Conservation (phyloP, 2,888 invertebrate genomes). For the Andrena trimmerana region DNA sequence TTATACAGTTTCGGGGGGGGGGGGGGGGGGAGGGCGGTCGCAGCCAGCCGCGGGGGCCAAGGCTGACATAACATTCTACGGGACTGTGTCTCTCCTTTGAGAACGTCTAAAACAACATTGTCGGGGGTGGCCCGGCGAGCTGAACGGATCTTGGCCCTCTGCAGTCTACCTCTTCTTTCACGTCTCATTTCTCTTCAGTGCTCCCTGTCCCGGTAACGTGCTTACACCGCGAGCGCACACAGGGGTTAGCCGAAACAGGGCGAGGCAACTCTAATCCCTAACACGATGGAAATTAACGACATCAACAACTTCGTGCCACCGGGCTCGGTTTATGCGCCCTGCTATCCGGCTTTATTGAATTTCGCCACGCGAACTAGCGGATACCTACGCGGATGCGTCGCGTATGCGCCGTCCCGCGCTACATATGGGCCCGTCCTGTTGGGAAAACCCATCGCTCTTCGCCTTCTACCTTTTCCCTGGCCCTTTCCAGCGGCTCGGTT, state of each 20-base stretch:
- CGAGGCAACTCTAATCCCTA: slow-evolving; percentile 62
- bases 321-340: slow-evolving; percentile 35
- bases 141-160: slow-evolving; percentile 59
- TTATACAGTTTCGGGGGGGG: slow-evolving; percentile 68
- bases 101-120: slow-evolving; percentile 74
- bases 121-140: slow-evolving; percentile 48
- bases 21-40: no score
- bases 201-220: slow-evolving; percentile 46
- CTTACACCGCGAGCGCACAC: slow-evolving; percentile 38
- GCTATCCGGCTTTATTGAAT: slow-evolving; percentile 62
- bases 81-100: slow-evolving; percentile 70
- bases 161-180: slow-evolving; percentile 62
- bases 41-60: slow-evolving; percentile 20
- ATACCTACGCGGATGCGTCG: not conserved
- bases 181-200: slow-evolving; percentile 64
- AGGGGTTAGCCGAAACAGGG: slow-evolving; percentile 56
- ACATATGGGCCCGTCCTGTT: not conserved
- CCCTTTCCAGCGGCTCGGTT: not conserved
- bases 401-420: not conserved
- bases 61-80: slow-evolving; percentile 73
- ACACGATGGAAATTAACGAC: slow-evolving; percentile 73
- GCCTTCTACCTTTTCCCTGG: not conserved
- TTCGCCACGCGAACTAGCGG: slow-evolving; percentile 45
- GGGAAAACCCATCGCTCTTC: slow-evolving; percentile 2
- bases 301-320: slow-evolving; percentile 66